These are phyloP conservation scores for Onychorhynchus coronatus DNA, from an alignment of 2,113 vertebrate genomes.

Conservation along the genomic window DNA sequence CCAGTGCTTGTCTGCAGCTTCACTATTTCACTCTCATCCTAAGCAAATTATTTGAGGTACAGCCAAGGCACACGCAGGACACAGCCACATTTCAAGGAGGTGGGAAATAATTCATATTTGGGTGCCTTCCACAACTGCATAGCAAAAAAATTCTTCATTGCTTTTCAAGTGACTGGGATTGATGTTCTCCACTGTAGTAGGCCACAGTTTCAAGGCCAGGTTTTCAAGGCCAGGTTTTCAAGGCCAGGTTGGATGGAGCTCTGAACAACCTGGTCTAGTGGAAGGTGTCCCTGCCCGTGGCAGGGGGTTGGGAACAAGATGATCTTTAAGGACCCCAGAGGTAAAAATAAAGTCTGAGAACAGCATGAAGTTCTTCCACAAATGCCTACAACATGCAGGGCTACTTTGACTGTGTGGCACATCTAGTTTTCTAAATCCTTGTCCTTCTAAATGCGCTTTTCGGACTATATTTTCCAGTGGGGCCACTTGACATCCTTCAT, in stretches of 20 bases:
- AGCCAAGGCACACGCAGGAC: neutral
- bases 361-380: neutral
- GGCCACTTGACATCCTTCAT: neutral
- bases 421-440: neutral
- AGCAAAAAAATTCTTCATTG: neutral
- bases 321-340: neutral
- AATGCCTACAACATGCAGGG: fast-evolving
- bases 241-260: neutral
- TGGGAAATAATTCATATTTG: neutral
- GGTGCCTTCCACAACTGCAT: neutral
- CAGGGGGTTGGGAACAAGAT: neutral
- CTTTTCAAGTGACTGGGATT: neutral
- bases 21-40: neutral
- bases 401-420: neutral
- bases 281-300: neutral
- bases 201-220: neutral
- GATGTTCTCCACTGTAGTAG: neutral
- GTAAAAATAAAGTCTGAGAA: neutral
- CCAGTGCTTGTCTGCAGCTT: neutral
- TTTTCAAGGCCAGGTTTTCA: neutral
- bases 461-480: neutral
- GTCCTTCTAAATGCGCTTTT: neutral
- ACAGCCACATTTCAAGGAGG: neutral
- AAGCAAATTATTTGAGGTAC: neutral
- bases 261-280: neutral